Base-by-base conservation (phyloP, 2,888 invertebrate species). In the Rotaria sp. region DNA sequence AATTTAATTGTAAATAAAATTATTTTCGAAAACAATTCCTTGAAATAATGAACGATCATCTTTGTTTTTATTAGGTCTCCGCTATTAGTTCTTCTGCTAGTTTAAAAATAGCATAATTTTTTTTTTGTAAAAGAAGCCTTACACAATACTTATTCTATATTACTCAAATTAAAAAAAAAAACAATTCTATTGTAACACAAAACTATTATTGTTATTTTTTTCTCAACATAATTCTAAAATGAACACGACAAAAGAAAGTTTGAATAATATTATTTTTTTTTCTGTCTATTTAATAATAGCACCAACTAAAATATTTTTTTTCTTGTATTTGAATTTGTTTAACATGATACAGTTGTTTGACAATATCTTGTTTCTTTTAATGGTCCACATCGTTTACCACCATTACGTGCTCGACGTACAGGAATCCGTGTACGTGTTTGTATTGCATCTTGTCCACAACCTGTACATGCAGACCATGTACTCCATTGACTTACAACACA, bases 401-500 rank as follows among this genome's bases (percentile, higher is more conserved):
- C 26, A 35, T 84, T 84, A 35, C 35, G 30, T 50, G 48, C 21
- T 2, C 52, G 48, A 26, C 84, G 48, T 15, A 84, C 30, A 35
- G 74, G 48, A 15, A 74, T n/a, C 30, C 67, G 41, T 48, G 67
- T 84, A 59, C 86, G 41, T 52, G 67, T 84, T 67, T 86, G 86
- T n/a, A 80, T 11, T 13, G 80, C 41, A 80, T 80, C 80, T 80
- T 41, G 80, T 4, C 80, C 80, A 80, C 80, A 80, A 85, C 85
- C 84, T 41, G 85, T 67, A 41, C 87, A 87, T 59, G 80, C 26
- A 26, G 84, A 50, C 87, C 87, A 87, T 35, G 48, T 5, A 30
- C 85, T 85, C 87, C 87, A 87, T 59, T 87, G 85, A n/a, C 85
- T 84, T 24, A 87, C 45, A 50, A 57, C 52, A 55, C 87, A 87